These are phyloP conservation scores for Antechinus flavipes DNA, from an alignment of 2,113 vertebrate species.

Conservation along the genomic window DNA sequence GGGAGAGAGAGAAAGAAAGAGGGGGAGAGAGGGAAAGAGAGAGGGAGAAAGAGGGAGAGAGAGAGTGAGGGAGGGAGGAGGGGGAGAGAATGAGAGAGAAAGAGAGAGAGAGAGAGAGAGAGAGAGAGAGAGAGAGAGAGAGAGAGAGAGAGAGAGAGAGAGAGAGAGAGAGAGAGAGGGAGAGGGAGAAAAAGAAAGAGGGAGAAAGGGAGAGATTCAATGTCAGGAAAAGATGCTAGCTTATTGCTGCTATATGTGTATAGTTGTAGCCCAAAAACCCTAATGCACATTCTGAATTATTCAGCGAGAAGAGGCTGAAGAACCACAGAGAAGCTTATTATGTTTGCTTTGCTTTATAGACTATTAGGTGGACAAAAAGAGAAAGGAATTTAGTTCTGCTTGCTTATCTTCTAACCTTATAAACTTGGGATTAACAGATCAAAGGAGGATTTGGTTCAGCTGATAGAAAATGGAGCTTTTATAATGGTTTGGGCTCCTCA, in stretches of 20 bases:
- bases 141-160: not conserved
- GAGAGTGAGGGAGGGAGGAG: too few relatives aligned
- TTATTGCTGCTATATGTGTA: slow-evolving; percentile 65
- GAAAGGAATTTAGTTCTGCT: slow-evolving; percentile 95
- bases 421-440: slow-evolving; percentile 98
- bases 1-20: not conserved
- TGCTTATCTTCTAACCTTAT: slow-evolving; percentile 98
- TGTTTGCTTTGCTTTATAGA: slow-evolving; percentile 88
- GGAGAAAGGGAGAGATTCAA: not conserved
- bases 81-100: not conserved
- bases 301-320: slow-evolving; percentile 73
- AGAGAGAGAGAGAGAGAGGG: not conserved
- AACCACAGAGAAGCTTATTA: slow-evolving; percentile 89
- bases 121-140: not conserved
- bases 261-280: slow-evolving; percentile 76
- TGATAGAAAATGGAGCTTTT: slow-evolving; percentile 93
- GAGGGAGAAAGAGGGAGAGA: not conserved
- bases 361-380: slow-evolving; percentile 92
- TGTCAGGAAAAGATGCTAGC: slow-evolving; percentile 5
- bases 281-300: slow-evolving; percentile 78
- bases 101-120: not conserved
- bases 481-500: slow-evolving; percentile 83
- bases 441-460: slow-evolving; percentile 95
- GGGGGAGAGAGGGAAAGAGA: not conserved
- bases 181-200: too few relatives aligned